Evolutionary conservation across 2,113 vertebrate species (phyloP).

Genomic region (Burhinus bistriatus): DNA sequence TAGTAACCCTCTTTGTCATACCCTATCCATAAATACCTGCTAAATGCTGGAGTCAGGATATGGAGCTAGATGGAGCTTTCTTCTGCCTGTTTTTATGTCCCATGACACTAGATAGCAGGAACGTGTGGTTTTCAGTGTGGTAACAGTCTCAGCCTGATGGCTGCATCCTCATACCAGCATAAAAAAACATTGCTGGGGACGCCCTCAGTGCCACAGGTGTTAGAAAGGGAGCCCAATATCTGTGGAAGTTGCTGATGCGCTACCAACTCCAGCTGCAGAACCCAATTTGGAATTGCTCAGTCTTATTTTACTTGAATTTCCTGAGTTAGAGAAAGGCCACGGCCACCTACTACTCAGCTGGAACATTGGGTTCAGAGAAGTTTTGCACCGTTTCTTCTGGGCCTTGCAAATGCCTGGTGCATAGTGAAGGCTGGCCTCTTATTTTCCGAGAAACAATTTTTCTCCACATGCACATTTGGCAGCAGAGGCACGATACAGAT

Average conservation of each 20-base stretch:
- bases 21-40: not conserved
- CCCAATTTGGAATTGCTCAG: not conserved
- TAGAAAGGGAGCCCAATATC: not conserved
- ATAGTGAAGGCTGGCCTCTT: not conserved
- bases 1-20: not conserved
- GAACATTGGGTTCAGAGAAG: not conserved
- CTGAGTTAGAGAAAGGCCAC: not conserved
- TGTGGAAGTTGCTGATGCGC: not conserved
- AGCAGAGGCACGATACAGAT: not conserved
- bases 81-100: not conserved
- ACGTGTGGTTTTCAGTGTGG: not conserved
- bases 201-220: rapidly evolving
- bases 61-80: not conserved
- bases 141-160: not conserved
- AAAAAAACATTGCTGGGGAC: not conserved
- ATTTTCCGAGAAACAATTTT: not conserved
- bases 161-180: not conserved
- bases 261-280: not conserved
- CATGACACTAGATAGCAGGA: not conserved
- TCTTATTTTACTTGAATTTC: not conserved
- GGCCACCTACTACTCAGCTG: not conserved
- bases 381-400: not conserved
- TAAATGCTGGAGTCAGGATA: not conserved
- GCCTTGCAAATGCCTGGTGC: not conserved
- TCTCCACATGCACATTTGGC: not conserved